These are phyloP conservation scores for Cerastis rubricosa DNA, from an alignment of 2,888 invertebrate genomes.

Conservation along the genomic window DNA sequence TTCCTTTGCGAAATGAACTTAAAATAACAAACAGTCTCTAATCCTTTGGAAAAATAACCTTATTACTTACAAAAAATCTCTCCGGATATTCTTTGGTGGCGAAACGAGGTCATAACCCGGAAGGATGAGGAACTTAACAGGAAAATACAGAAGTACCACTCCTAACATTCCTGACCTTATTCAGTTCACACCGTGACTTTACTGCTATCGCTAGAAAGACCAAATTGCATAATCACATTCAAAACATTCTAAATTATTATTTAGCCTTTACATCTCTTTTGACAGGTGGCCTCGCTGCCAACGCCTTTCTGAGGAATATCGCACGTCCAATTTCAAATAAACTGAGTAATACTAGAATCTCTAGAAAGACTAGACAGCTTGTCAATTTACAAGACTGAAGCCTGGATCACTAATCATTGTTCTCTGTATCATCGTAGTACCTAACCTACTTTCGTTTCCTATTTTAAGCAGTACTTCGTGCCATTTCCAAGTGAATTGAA, in stretches of 20 bases:
- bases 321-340: background rate
- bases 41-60: conserved; percentile 26
- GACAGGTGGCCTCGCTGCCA: background rate
- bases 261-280: background rate
- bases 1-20: background rate
- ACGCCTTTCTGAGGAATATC: background rate
- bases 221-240: background rate
- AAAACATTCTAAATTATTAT: background rate
- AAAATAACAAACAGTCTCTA: conserved; percentile 22
- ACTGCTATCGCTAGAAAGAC: background rate
- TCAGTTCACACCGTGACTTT: background rate
- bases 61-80: conserved; percentile 20
- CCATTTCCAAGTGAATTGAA: background rate
- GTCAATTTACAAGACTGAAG: background rate
- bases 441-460: background rate
- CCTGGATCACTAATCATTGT: background rate
- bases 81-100: conserved; percentile 28
- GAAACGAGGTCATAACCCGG: conserved; percentile 42
- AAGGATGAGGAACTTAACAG: conserved; percentile 4
- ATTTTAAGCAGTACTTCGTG: background rate
- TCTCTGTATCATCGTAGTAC: background rate
- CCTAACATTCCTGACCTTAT: background rate
- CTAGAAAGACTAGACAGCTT: background rate
- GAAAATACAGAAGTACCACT: conserved; percentile 16
- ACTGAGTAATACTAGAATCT: background rate